These are phyloP conservation scores for Pseudomyrmex gracilis DNA, from an alignment of 1,140 invertebrate species.

Conservation along the genomic window DNA sequence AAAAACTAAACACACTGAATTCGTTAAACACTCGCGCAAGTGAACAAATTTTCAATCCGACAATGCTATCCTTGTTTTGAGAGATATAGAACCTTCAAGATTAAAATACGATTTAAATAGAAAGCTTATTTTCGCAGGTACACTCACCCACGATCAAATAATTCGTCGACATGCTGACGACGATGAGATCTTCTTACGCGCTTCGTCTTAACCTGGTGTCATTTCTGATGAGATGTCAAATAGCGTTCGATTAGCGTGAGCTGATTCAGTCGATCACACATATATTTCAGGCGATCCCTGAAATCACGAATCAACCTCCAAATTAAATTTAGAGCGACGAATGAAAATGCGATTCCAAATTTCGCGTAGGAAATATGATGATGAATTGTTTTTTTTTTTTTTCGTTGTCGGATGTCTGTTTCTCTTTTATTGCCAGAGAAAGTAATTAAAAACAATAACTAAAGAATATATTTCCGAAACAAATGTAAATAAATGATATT, in stretches of 20 bases:
- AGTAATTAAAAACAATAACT: no score
- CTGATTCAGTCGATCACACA: conserved; percentile 31
- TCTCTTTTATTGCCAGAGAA: no score
- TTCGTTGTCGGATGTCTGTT: no score
- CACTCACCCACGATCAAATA: conserved; percentile 79
- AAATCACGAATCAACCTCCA: conserved; percentile 25
- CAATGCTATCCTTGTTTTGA: conserved; percentile 1
- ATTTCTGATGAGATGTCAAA: conserved; percentile 34
- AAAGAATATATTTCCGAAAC: no score
- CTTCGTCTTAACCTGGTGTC: conserved; percentile 50
- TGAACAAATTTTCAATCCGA: conserved; percentile 4
- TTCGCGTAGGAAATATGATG: no score
- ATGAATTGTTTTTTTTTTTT: no score
- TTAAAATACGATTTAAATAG: conserved; percentile 1
- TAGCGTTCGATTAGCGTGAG: neutral
- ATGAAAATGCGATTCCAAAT: no score
- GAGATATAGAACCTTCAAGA: neutral
- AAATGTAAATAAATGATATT: no score
- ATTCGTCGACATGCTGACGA: conserved; percentile 76
- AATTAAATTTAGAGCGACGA: no score
- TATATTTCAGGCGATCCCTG: conserved; percentile 33
- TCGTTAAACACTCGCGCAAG: conserved; percentile 2
- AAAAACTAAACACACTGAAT: neutral
- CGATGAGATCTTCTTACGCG: conserved; percentile 31
- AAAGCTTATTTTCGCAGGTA: neutral